These are phyloP conservation scores for Delichon dasypus DNA, from an alignment of 2,797 vertebrate genomes.

Conservation along the genomic window DNA sequence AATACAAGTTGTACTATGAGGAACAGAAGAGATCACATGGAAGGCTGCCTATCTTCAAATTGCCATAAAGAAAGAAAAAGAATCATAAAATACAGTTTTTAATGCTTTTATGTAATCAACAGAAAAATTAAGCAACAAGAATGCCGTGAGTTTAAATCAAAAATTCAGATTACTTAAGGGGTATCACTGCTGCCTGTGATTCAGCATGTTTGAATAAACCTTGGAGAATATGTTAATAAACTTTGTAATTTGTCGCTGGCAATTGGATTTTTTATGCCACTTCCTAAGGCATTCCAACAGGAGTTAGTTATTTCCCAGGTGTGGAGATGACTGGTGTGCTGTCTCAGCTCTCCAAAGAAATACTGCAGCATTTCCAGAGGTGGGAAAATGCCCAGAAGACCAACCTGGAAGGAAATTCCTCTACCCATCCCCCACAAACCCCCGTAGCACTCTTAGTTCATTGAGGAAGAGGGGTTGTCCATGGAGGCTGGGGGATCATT, in stretches of 20 bases:
- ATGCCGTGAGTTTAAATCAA: neutral
- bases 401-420: neutral
- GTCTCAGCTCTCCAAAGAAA: neutral
- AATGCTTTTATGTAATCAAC: conserved; percentile 11
- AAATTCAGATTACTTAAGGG: neutral
- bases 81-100: neutral
- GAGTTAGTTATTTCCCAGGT: neutral
- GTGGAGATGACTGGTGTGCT: neutral
- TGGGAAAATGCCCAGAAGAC: neutral
- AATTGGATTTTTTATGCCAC: neutral
- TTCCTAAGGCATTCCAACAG: neutral
- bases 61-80: neutral
- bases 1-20: neutral
- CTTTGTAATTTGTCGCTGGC: neutral
- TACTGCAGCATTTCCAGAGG: neutral
- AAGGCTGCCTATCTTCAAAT: neutral
- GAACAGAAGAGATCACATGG: neutral
- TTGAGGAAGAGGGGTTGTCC: neutral
- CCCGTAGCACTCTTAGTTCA: neutral
- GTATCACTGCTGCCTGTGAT: neutral
- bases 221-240: conserved; percentile 37
- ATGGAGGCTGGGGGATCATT: neutral
- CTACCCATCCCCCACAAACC: rapidly evolving
- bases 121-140: neutral
- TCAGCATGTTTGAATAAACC: neutral